Evolutionary conservation across 1,140 invertebrate genomes (phyloP), one percentile per base, ranked within the genome.

Genomic region (Lycorma delicatula): DNA sequence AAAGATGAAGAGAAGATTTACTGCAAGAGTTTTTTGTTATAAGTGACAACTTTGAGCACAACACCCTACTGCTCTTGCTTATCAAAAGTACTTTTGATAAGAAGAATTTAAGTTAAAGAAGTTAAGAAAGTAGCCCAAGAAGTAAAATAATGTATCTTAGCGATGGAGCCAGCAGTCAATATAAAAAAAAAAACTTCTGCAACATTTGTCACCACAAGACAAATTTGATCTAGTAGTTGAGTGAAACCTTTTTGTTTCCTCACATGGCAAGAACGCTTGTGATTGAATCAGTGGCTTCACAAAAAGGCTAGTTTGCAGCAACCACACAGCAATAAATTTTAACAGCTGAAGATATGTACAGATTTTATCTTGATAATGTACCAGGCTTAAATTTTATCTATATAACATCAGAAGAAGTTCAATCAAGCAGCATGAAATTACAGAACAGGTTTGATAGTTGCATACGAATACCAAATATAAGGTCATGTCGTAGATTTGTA

Each of bases 241-340:
- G 41, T 70, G 66, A 64, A 56, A 69, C 47, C 70, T 66, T 59
- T 69, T 62, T 61, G 66, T 66, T 7, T 68, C 68, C 13, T 46
- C 59, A 7, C 69, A 71, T 59, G 66, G 70, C 0, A 68, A 70
- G 62, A 50, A 56, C 16, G 27, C 61, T 20, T 62, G 60, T 52
- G 64, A 69, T 63, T 66, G 63, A n/a, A 55, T 70, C 22, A 59
- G 62, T 12, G 67, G 58, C n/a, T 34, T 51, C 4, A 25, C 41
- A 23, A 59, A 59, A 18, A 9, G 49, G 46, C 46, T 7, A 48
- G 6, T 22, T 48, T 48, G 29, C 49, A 52, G 22, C 49, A 4
- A 28, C 49, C 49, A 34, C 28, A 52, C 28, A n/a, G n/a, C 3
- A 34, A 52, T 34, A 22, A 52, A 52, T 52, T 28, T 34, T 2